Conservation (phyloP, 2,797 vertebrate genomes). For the Pantherophis vulpinus region DNA sequence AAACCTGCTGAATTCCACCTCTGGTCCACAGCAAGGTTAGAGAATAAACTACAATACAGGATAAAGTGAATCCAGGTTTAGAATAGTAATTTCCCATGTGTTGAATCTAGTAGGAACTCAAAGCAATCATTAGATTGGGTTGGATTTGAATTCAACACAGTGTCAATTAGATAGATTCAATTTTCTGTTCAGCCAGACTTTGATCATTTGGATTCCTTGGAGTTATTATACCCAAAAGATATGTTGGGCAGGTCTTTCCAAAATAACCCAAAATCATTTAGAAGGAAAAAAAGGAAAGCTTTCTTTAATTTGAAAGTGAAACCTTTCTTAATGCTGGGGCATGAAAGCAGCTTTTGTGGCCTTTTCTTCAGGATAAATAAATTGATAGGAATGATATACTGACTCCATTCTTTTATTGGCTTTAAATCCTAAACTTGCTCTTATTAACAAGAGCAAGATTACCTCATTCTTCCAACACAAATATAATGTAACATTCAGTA, state of each 20-base stretch:
- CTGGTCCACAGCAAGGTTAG: neutral
- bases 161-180: neutral
- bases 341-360: neutral
- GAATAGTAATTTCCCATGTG: neutral
- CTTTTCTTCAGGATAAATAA: neutral
- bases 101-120: neutral
- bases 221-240: neutral
- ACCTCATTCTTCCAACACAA: neutral
- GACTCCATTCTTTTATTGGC: neutral
- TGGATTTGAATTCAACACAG: neutral
- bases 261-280: neutral
- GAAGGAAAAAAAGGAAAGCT: neutral
- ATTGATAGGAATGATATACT: neutral
- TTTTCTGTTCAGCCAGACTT: neutral
- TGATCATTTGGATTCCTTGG: neutral
- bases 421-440: neutral
- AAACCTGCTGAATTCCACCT: too few species aligned
- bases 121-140: neutral
- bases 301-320: neutral
- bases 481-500: neutral
- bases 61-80: neutral
- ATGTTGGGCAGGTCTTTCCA: neutral
- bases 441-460: neutral
- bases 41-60: neutral
- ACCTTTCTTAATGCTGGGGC: neutral